Conservation (phyloP, 2,113 vertebrate species). For the Hemichromis elongatus region DNA sequence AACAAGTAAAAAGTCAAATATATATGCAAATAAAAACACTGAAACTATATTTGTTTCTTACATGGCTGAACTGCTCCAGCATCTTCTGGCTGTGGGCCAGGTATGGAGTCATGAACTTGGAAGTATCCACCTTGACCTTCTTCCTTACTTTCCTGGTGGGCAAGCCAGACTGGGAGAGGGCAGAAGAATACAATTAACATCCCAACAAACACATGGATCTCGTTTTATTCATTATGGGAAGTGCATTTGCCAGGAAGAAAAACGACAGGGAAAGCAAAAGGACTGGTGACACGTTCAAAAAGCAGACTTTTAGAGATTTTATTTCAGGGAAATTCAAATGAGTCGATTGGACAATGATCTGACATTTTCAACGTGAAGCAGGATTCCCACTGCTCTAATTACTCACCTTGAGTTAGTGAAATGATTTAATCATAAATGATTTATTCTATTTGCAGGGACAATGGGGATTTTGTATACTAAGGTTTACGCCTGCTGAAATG, state of each 20-base stretch:
- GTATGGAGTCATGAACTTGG: slow-evolving; percentile 97
- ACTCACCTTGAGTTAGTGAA: background rate
- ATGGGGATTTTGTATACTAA: background rate
- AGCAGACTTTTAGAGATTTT: background rate
- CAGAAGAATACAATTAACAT: background rate
- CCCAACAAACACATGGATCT: background rate
- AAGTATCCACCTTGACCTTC: slow-evolving; percentile 85
- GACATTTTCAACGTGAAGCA: background rate
- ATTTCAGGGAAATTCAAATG: background rate
- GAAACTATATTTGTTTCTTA: slow-evolving; percentile 52
- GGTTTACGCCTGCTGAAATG: background rate
- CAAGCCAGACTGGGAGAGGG: slow-evolving; percentile 56
- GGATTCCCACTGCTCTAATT: background rate
- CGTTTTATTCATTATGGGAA: background rate
- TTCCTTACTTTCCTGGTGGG: slow-evolving; percentile 76
- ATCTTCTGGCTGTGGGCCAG: slow-evolving; percentile 95
- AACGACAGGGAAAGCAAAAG: background rate
- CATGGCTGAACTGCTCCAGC: slow-evolving; percentile 91
- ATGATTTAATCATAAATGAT: background rate
- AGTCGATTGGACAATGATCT: background rate
- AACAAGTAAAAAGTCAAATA: background rate
- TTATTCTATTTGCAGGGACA: background rate
- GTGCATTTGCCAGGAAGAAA: background rate
- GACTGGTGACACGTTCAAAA: background rate
- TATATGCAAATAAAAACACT: background rate